phyloP scores from a whole-genome alignment of 2,888 invertebrate species.

The Mantis religiosa region DNA sequence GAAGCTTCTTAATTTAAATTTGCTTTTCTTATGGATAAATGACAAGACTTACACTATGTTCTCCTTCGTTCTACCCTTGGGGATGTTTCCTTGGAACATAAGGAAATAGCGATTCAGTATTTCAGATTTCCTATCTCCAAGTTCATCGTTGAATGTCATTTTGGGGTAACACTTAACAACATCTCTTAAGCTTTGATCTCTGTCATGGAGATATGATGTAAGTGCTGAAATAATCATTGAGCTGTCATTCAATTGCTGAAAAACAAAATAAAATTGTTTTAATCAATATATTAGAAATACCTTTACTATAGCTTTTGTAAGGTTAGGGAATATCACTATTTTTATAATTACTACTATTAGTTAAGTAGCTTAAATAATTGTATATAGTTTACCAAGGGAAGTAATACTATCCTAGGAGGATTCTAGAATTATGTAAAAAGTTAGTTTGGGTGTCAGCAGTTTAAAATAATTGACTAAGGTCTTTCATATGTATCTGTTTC shows the following conservation, averaged over 20 bases:
- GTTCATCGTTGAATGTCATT: constrained; percentile 61
- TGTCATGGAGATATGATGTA: constrained; percentile 68
- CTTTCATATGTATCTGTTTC: too few relatives aligned
- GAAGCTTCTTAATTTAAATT: too few relatives aligned
- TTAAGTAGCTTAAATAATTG: too few relatives aligned
- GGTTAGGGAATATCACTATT: too few relatives aligned
- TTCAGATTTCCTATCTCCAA: constrained; percentile 65
- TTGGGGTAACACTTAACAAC: constrained; percentile 73
- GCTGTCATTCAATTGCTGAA: constrained; percentile 86
- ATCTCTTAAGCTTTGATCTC: constrained; percentile 57
- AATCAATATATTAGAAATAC: too few relatives aligned
- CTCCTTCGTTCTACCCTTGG: constrained; percentile 42
- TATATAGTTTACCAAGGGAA: too few relatives aligned
- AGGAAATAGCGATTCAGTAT: constrained; percentile 85
- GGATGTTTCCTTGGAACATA: constrained; percentile 65
- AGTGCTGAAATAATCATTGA: constrained; percentile 88
- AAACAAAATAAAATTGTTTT: constrained; percentile 31
- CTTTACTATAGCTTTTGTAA: too few relatives aligned
- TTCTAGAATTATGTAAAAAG: too few relatives aligned
- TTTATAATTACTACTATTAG: too few relatives aligned
- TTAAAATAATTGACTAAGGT: too few relatives aligned
- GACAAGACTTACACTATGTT: constrained; percentile 39
- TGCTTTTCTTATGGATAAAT: constrained; percentile 25
- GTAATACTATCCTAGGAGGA: too few relatives aligned
- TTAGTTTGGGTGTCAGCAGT: too few relatives aligned